A percentile compares a stretch with the other conserved stretches of the same genome.
Conservation (phyloP, 2,113 vertebrate genomes). For the Ancistrus triradiatus region DNA sequence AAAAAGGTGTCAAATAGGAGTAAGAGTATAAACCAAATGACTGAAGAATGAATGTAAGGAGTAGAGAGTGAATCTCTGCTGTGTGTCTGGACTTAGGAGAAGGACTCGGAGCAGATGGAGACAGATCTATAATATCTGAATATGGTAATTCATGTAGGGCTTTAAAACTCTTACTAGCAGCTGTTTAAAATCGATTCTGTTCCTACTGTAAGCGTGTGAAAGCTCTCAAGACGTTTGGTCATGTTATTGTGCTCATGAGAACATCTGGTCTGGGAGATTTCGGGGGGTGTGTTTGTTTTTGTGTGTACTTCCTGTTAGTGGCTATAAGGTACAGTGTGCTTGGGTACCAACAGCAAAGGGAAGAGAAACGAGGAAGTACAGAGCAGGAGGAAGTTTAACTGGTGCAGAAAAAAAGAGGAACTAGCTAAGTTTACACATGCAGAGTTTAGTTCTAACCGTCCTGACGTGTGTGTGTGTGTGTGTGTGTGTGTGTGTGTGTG, state of each 20-base stretch:
- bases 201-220: neutral
- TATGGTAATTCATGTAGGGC: too few species aligned
- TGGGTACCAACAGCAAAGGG: slow-evolving; percentile 17
- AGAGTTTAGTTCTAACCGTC: neutral
- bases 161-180: too few species aligned
- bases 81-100: too few species aligned
- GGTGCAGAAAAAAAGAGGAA: slow-evolving; percentile 9
- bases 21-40: too few species aligned
- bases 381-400: neutral
- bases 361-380: slow-evolving; percentile 11
- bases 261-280: neutral
- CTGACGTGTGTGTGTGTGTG: neutral
- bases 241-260: neutral
- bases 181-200: too few species aligned
- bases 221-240: neutral
- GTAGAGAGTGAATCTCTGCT: too few species aligned
- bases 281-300: slow-evolving; percentile 5
- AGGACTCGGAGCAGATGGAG: too few species aligned
- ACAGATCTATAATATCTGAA: too few species aligned
- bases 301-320: neutral
- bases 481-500: too few species aligned
- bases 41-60: too few species aligned
- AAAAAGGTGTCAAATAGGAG: too few species aligned
- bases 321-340: neutral
- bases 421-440: neutral